These are phyloP conservation scores for Apodemia mormo DNA, from an alignment of 2,888 invertebrate species.

Conservation along the genomic window DNA sequence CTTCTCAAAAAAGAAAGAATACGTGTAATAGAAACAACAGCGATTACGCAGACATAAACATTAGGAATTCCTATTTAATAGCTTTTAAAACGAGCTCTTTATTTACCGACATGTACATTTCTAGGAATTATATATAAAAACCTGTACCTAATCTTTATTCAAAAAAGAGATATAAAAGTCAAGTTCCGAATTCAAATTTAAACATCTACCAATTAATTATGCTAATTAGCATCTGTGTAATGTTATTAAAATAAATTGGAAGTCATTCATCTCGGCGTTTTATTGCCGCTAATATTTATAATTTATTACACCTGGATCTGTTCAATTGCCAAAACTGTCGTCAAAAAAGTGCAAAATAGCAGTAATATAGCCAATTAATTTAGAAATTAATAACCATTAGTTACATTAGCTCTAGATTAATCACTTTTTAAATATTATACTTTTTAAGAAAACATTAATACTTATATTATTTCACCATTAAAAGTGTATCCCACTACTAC, in stretches of 20 bases:
- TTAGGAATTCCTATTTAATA: neutral
- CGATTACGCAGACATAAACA: neutral
- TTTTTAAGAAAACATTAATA: neutral
- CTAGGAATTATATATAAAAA: slow-evolving; percentile 8
- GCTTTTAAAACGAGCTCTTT: slow-evolving; percentile 5
- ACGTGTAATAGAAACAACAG: neutral
- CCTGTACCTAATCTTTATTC: neutral
- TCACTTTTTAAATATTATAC: neutral
- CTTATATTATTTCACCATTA: too few species aligned
- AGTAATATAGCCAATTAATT: slow-evolving; percentile 9
- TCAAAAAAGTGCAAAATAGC: slow-evolving; percentile 13
- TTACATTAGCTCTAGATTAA: neutral
- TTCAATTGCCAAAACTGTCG: slow-evolving; percentile 16
- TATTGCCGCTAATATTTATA: slow-evolving; percentile 19
- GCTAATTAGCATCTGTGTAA: slow-evolving; percentile 18
- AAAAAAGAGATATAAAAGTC: neutral
- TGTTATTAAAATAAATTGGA: slow-evolving; percentile 17
- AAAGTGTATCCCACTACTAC: too few species aligned
- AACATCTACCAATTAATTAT: slow-evolving; percentile 17
- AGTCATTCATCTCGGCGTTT: slow-evolving; percentile 15
- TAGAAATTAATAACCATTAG: slow-evolving; percentile 1
- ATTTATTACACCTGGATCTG: slow-evolving; percentile 17
- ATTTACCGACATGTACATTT: neutral
- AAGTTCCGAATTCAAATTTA: slow-evolving; percentile 16
- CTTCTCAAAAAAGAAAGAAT: neutral